These are phyloP conservation scores for Caenorhabditis sulstoni DNA, from an alignment of 2,888 invertebrate genomes.

Conservation along the genomic window DNA sequence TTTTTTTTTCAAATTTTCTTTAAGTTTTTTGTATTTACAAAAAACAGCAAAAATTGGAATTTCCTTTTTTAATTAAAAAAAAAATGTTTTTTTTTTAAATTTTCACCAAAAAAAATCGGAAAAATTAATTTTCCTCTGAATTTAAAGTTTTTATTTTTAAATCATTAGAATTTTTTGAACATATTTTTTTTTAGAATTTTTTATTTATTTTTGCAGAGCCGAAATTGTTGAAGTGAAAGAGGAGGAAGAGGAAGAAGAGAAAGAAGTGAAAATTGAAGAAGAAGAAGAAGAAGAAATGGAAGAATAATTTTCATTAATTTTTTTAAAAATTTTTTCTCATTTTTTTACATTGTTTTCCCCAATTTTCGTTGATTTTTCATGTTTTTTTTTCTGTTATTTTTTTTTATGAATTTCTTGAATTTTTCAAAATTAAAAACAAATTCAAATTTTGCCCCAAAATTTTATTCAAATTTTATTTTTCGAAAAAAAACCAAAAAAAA, in stretches of 20 bases:
- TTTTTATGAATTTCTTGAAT: slow-evolving; percentile 24
- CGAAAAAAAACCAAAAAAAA: no score
- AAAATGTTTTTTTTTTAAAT: no score
- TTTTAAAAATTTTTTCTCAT: no score
- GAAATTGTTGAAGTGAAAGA: slow-evolving; percentile 22
- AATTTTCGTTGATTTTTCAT: slow-evolving; percentile 11
- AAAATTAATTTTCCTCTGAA: no score
- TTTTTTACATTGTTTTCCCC: background rate
- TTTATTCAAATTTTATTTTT: no score
- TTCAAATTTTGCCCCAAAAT: no score
- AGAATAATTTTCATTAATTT: slow-evolving; percentile 27
- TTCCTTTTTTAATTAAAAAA: no score
- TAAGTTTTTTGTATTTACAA: slow-evolving; percentile 3
- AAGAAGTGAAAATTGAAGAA: slow-evolving; percentile 15
- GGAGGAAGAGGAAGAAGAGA: slow-evolving; percentile 10
- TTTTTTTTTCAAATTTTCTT: no score
- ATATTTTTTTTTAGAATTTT: no score
- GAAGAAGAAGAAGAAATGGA: slow-evolving; percentile 36
- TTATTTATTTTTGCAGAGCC: slow-evolving; percentile 3
- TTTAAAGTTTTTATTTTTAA: no score
- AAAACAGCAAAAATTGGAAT: background rate
- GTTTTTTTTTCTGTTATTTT: slow-evolving; percentile 5
- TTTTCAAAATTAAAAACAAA: background rate
- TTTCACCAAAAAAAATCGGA: no score
- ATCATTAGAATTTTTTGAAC: no score